Conservation (phyloP, 2,113 vertebrate genomes). For the Girardinichthys multiradiatus region DNA sequence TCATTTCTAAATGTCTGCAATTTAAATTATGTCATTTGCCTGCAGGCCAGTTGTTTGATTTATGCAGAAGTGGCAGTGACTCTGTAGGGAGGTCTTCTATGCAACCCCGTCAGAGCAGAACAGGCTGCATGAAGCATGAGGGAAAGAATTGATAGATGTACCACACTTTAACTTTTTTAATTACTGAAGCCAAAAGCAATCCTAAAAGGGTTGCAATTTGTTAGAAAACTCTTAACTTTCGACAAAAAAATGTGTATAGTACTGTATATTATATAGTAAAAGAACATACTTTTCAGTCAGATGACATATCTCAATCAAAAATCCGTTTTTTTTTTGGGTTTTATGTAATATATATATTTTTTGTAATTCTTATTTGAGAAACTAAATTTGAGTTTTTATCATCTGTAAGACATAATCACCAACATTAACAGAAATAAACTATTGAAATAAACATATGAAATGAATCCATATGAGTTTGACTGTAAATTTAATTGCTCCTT, state of each 20-base stretch:
- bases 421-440: too few relatives aligned
- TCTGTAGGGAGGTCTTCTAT: background rate
- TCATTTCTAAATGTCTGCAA: conserved; percentile 27
- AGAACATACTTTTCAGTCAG: too few relatives aligned
- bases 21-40: conserved; percentile 31
- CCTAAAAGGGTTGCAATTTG: background rate
- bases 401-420: too few relatives aligned
- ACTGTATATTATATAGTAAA: too few relatives aligned
- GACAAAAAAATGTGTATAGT: background rate
- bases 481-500: too few relatives aligned
- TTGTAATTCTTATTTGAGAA: too few relatives aligned
- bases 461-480: too few relatives aligned
- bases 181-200: background rate
- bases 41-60: conserved; percentile 22
- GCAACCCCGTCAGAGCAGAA: background rate
- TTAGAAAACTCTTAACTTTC: background rate
- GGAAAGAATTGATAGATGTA: background rate
- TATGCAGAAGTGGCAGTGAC: conserved; percentile 21
- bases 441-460: too few relatives aligned
- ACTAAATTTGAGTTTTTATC: too few relatives aligned
- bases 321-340: too few relatives aligned
- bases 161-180: background rate
- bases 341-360: too few relatives aligned
- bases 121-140: background rate
- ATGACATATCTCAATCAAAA: too few relatives aligned